A percentile compares a stretch with the other conserved stretches of the same genome.
Conservation (phyloP, 2,113 vertebrate genomes). For the Aleadryas rufinucha region DNA sequence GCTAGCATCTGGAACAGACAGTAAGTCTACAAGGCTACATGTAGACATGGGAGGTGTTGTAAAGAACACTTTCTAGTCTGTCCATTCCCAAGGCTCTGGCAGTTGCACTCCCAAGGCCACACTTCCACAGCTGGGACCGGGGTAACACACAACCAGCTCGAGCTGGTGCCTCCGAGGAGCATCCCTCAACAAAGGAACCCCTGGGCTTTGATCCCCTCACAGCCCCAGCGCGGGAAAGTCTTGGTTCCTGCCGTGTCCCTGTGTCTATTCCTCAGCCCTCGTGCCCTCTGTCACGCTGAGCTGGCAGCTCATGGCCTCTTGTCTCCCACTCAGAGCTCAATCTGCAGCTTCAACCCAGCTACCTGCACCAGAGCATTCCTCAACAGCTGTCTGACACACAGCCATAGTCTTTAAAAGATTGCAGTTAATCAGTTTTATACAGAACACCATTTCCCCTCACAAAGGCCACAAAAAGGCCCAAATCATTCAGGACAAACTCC, state of each 20-base stretch:
- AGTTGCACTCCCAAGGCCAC: background rate
- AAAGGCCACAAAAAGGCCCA: background rate
- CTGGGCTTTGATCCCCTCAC: background rate
- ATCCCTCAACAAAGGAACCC: fast-evolving
- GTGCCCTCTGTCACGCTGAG: fast-evolving
- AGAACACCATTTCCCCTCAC: background rate
- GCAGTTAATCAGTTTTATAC: background rate
- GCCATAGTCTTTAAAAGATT: background rate
- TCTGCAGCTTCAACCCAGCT: fast-evolving
- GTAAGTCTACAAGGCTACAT: background rate
- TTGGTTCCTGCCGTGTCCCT: background rate
- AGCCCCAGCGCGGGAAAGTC: background rate
- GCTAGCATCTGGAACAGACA: background rate
- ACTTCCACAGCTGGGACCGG: fast-evolving
- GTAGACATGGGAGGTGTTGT: fast-evolving
- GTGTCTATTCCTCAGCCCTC: background rate
- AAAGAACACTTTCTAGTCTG: background rate
- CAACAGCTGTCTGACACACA: background rate
- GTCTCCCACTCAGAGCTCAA: background rate
- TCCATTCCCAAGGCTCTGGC: background rate
- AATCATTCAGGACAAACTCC: background rate
- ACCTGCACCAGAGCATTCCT: background rate
- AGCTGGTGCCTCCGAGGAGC: background rate
- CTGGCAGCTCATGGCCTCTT: background rate
- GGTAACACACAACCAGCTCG: background rate